phyloP scores from a whole-genome alignment of 2,797 vertebrate species.

The Parauchenoglanis ngamensis region DNA sequence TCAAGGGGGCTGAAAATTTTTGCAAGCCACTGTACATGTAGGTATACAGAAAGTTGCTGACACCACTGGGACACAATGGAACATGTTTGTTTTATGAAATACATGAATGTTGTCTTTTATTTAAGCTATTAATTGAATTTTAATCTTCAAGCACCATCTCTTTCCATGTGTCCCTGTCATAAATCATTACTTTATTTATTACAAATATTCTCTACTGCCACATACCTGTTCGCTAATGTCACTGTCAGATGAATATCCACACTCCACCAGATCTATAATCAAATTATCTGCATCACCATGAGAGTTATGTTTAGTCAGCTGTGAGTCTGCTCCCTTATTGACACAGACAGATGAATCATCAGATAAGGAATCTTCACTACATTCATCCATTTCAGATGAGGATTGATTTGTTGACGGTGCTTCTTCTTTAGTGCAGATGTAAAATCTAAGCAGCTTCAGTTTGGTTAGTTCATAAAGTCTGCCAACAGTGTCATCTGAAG shows the following conservation, averaged over 20 bases:
- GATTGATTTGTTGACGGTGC: too few species aligned
- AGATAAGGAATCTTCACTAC: constrained; percentile 15
- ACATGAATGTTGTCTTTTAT: background rate
- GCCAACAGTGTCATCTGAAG: constrained; percentile 25
- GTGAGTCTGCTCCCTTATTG: constrained; percentile 13
- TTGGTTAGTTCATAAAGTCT: constrained; percentile 42
- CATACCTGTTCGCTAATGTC: constrained; percentile 12
- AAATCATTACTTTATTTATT: background rate
- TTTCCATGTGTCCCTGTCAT: background rate
- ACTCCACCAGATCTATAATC: background rate
- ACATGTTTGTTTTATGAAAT: background rate
- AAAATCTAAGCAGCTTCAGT: constrained; percentile 45
- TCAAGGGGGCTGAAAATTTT: too few species aligned
- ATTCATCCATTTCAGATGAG: background rate
- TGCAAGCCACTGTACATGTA: too few species aligned
- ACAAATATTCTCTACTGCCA: constrained; percentile 8
- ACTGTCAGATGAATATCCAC: background rate
- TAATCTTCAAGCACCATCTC: background rate
- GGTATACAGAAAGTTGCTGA: too few species aligned
- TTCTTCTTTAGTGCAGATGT: constrained; percentile 48
- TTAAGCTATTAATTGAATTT: background rate
- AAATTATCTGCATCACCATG: constrained; percentile 10
- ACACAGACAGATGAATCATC: background rate
- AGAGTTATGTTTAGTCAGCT: constrained; percentile 1
- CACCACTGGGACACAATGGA: too few species aligned